phyloP scores from a whole-genome alignment of 2,797 vertebrate genomes.

The Tarsius wallacei region DNA sequence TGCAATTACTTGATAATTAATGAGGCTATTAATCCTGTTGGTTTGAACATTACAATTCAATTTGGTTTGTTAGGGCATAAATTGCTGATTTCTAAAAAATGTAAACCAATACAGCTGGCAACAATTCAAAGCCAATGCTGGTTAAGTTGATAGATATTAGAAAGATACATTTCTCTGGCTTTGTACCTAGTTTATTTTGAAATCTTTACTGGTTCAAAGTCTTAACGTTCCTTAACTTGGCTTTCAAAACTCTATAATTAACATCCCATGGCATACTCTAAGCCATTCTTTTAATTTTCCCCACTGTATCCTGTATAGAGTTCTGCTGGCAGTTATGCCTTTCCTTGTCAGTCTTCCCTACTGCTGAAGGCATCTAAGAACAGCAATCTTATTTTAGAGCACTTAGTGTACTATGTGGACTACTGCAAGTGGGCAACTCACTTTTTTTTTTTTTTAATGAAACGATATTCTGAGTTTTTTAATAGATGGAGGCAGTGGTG shows the following conservation, averaged over 20 bases:
- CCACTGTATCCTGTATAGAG: fast-evolving
- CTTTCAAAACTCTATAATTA: not conserved
- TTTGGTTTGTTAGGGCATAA: not conserved
- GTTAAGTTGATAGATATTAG: fast-evolving
- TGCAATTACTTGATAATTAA: constrained; percentile 69
- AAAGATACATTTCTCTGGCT: not conserved
- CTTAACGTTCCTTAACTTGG: not conserved
- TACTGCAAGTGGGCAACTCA: not conserved
- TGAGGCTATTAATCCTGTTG: constrained; percentile 16
- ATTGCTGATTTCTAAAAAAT: constrained; percentile 1
- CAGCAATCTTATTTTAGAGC: not conserved
- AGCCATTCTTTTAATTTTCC: not conserved
- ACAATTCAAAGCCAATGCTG: not conserved
- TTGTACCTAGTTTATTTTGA: not conserved
- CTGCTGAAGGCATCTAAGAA: not conserved
- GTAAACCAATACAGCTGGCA: not conserved
- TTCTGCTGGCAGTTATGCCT: not conserved
- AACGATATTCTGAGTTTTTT: not conserved
- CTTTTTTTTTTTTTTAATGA: not conserved
- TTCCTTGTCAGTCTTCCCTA: not conserved
- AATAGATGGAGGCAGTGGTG: not conserved
- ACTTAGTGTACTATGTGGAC: not conserved
- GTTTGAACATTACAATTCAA: constrained; percentile 10
- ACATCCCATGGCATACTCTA: not conserved
- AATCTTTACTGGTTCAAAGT: not conserved